Percentiles rank a stretch among this genome's conserved stretches.
Evolutionary conservation across 2,797 vertebrate genomes (phyloP).

Genomic region (Myiotriccus ornatus): DNA sequence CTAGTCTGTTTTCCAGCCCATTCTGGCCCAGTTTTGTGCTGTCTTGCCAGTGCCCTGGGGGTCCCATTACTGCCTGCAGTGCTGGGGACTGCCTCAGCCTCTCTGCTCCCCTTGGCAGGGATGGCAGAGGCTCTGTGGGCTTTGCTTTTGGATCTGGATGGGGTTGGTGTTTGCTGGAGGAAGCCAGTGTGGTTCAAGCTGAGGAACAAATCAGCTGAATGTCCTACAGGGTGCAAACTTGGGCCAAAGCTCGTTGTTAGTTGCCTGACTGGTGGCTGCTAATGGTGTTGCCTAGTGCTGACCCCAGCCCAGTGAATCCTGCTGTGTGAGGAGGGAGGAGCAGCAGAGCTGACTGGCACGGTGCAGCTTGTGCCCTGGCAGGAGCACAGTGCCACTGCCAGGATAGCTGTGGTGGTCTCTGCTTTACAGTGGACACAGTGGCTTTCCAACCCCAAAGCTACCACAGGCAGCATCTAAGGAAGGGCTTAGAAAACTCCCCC

Average conservation of each 20-base stretch:
- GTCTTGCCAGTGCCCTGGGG: not conserved
- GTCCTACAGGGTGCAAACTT: not conserved
- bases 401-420: not conserved
- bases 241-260: not conserved
- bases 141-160: not conserved
- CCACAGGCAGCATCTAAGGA: not conserved
- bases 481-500: not conserved
- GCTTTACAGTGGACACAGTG: not conserved
- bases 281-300: fast-evolving
- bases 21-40: not conserved
- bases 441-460: not conserved
- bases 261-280: not conserved
- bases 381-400: not conserved
- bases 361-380: not conserved
- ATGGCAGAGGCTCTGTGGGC: not conserved
- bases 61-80: not conserved
- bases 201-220: not conserved
- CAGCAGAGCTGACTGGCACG: not conserved
- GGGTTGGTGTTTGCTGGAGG: not conserved
- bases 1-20: not conserved
- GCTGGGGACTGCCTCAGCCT: not conserved
- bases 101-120: not conserved
- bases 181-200: not conserved
- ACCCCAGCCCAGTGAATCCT: not conserved
- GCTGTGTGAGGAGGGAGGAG: not conserved